Evolutionary conservation across 2,797 vertebrate genomes (phyloP).

Genomic region (Botia kubotai): DNA sequence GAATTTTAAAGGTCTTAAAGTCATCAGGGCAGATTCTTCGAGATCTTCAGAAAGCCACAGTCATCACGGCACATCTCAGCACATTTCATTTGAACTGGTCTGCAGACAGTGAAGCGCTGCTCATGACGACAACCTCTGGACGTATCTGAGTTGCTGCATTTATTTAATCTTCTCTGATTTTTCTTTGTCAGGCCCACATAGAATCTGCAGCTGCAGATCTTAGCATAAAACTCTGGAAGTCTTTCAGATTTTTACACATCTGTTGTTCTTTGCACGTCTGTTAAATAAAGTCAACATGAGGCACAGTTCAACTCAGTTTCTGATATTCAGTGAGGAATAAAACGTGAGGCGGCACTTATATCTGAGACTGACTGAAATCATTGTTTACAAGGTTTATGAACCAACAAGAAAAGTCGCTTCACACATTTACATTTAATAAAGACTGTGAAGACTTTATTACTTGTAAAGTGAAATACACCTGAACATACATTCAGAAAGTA

Average conservation of each 20-base stretch:
- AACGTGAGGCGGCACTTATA: neutral
- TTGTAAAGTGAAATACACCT: too few species aligned
- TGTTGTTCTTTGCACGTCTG: neutral
- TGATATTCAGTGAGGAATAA: too few species aligned
- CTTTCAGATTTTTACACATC: neutral
- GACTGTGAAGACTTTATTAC: too few species aligned
- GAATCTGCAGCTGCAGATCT: neutral
- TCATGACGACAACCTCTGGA: conserved; percentile 6
- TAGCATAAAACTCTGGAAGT: too few species aligned
- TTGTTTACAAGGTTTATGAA: too few species aligned
- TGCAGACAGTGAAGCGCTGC: neutral
- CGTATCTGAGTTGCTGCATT: neutral
- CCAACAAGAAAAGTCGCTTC: too few species aligned
- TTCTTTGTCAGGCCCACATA: conserved; percentile 6
- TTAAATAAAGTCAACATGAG: neutral
- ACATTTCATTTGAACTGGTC: conserved; percentile 16
- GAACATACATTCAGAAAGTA: neutral
- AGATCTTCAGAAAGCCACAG: neutral
- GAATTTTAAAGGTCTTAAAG: neutral
- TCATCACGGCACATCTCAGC: neutral
- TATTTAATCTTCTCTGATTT: neutral
- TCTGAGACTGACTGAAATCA: neutral
- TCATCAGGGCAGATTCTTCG: neutral
- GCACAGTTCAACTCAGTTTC: neutral
- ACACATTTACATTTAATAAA: too few species aligned